Base-by-base conservation (phyloP, 1,140 invertebrate genomes). In the Glomeris maerens region DNA sequence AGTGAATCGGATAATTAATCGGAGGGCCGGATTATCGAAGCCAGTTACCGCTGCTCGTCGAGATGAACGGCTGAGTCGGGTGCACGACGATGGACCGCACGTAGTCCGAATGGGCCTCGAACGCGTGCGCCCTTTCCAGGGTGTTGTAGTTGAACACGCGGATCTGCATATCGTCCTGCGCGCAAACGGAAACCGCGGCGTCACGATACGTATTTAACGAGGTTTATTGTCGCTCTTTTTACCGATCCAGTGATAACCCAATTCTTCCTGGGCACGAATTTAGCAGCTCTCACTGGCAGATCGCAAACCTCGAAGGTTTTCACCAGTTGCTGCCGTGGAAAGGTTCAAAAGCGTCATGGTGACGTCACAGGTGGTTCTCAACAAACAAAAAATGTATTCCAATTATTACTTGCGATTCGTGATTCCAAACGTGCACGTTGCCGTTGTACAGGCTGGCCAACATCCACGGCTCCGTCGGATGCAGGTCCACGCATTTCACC, bases 111-210 rank as follows among this genome's bases (percentile, higher is more conserved):
- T 99, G 95, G 2, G 95, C 95, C 69, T 98, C 96, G 68, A 93
- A 97, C 5, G 86, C 78, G 64, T 98, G 90, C 0, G 95, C 83
- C 58, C 91, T 72, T 64, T 98, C 96, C 52, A 97, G 65, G 0
- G 96, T 99, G 65, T 99, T 99, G 68, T 98, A 99, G 69, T 99
- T 99, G 66, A 93, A 98, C 4, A 98, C 82, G 50, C 94, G 75
- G 21, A 99, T 81, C 40, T 72, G 64, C 70, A 78, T 74, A 56
- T 78, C 75, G 66, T 78, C 75, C 64, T 71, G 58, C 17, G 10
- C 10, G 17, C 10, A 36, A 36, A 36, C 17, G 17, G 17, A 36
- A 36, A 10, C 17, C 17, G 17, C 31, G 17, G 31, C 17, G 31
- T 10, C 10, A 36, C 10, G 10, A 36, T 13, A 10, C 31, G 17